Evolutionary conservation across 2,888 invertebrate species (phyloP), one percentile per base, ranked within the genome.

Genomic region (Trachelus tabidus): DNA sequence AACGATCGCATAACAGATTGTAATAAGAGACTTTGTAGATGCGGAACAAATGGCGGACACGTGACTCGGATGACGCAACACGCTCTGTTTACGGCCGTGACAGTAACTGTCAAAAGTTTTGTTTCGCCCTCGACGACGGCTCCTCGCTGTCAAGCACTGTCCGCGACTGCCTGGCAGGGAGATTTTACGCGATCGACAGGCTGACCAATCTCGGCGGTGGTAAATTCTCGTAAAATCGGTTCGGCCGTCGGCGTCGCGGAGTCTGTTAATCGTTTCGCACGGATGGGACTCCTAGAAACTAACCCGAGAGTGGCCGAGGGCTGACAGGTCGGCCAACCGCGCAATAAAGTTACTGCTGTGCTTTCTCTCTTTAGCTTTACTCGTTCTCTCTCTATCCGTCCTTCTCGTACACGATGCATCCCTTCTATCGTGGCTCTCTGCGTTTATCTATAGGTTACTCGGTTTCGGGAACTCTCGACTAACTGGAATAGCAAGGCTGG

Each of bases 261-360:
- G 78, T 68, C 76, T 73, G 78, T 78, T 78, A 78, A 78, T 78
- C 78, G 78, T 75, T 73, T 78, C 78, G 73, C 76, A 68, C 75
- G 76, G 56, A 75, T 2, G 71, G 31, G 71, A 31, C 6, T 69
- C 75, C 74, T 71, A 77, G 71, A 71, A 71, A 71, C 71, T 71
- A 71, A 71, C 71, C 71, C 71, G 31, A 71, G 68, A 73, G 74
- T 30, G 71, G 71, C 33, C 35, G 73, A 23, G 34, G 71, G 71
- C 74, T 69, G 77, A 77, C 75, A 75, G 75, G 35, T 75, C 71
- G 69, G 69, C 71, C 30, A 69, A 77, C 77, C 77, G 68, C 34
- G 37, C 34, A 69, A 40, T 76, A 76, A 76, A 76, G 73, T 76
- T 73, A 76, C 35, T 31, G 75, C n/a, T 31, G 30, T 34, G 4